Evolutionary conservation across 1,140 invertebrate species (phyloP), one percentile per base, ranked within the genome.

Genomic region (Alviniconcha marisindica): DNA sequence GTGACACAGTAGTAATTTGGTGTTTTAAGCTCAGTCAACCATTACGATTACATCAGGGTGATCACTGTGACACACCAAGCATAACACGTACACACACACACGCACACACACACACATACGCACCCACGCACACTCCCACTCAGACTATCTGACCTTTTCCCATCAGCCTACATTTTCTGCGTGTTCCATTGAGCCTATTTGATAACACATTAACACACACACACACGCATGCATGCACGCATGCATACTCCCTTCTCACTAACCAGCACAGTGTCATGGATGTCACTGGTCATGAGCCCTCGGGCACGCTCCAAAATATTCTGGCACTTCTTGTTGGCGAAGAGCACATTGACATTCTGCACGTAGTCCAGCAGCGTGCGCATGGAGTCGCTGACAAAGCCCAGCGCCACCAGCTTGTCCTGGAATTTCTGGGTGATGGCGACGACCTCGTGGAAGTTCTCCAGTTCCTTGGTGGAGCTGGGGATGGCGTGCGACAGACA

Each of bases 401-500:
- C 89, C 31, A 92, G 42, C 1, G 88, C 82, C 3, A 94, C 88
- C 60, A 97, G 93, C 80, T 94, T 94, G 51, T 94, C 91, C 48
- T 97, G 95, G 85, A 97, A 96, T 51, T 95, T 92, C 69, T 95
- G 89, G 76, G 96, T 96, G 80, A 95, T 94, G 4, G 94, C 90
- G 21, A 96, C 94, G 2, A 97, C 94, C 42, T 93, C 92, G 7
- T 94, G 92, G 90, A 96, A 97, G 12, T 93, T 93, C 87, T 96
- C 94, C 54, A 97, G 91, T 82, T 96, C 95, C 69, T 95, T 94
- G 84, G 94, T 95, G 81, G 95, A 96, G 82, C 95, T 95, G 3
- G 97, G 97, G 87, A 97, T 95, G 0, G 96, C 96, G 85, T 95
- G 93, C 33, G 95, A 94, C 2, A 97, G 94, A 88, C 96, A 97